Conservation (phyloP, 2,797 vertebrate genomes). For the Myotis pilosus region DNA sequence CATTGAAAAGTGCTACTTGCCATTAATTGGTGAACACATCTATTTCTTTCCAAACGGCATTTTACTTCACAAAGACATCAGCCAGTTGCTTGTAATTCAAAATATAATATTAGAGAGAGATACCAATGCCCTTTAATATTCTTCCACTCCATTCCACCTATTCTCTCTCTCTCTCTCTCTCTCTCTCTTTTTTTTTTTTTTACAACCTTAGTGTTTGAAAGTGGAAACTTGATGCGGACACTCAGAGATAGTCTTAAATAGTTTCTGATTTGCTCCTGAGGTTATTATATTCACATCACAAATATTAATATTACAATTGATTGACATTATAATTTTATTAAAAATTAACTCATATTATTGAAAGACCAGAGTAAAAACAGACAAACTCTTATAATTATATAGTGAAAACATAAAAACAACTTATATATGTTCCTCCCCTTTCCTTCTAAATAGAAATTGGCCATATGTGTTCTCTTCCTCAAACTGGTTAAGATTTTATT, state of each 20-base stretch:
- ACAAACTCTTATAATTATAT: background rate
- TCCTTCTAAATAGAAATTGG: slow-evolving; percentile 6
- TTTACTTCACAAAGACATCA: slow-evolving; percentile 28
- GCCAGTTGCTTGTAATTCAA: background rate
- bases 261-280: slow-evolving; percentile 62
- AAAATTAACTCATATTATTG: background rate
- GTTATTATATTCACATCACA: slow-evolving; percentile 18
- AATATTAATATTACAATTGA: background rate
- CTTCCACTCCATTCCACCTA: background rate
- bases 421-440: background rate
- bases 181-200: background rate
- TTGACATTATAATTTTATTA: slow-evolving; percentile 60
- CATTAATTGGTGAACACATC: slow-evolving; percentile 21
- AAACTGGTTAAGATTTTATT: background rate
- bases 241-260: background rate
- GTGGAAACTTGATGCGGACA: slow-evolving; percentile 14
- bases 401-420: background rate
- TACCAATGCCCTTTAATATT: background rate
- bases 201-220: background rate
- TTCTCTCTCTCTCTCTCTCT: background rate
- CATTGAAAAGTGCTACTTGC: background rate
- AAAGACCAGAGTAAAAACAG: slow-evolving; percentile 7
- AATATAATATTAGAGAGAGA: background rate
- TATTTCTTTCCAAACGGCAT: slow-evolving; percentile 27
- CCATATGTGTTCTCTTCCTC: background rate